These are phyloP conservation scores for Caenorhabditis remanei DNA, from an alignment of 1,140 invertebrate species.

Conservation along the genomic window DNA sequence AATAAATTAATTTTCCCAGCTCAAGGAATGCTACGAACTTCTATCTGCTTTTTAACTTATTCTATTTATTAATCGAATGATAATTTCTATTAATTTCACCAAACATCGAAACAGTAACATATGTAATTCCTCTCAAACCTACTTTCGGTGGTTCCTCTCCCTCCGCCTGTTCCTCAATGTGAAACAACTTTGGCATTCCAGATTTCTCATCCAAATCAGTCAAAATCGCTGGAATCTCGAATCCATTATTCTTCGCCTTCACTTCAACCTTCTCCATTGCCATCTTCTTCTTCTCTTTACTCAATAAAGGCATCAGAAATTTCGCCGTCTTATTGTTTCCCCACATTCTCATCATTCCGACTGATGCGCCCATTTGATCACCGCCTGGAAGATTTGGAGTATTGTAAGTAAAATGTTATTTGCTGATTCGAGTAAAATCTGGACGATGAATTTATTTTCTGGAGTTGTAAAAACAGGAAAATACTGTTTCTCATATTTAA, in stretches of 20 bases:
- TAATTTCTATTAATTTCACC: too few relatives aligned
- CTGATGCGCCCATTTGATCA: conserved; percentile 74
- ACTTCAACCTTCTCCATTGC: conserved; percentile 77
- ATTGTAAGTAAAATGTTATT: background rate
- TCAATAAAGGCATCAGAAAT: conserved; percentile 74
- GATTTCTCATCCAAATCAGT: conserved; percentile 75
- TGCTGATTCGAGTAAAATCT: background rate
- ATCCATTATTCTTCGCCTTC: conserved; percentile 75
- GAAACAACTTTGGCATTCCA: conserved; percentile 73
- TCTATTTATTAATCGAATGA: too few relatives aligned
- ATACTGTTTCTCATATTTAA: too few relatives aligned
- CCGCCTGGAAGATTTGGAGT: conserved; percentile 68
- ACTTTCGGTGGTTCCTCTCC: conserved; percentile 64
- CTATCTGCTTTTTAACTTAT: too few relatives aligned
- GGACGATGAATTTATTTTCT: background rate
- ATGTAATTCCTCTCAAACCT: background rate
- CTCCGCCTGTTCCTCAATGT: conserved; percentile 63
- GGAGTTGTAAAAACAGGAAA: background rate
- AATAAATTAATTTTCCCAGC: too few relatives aligned
- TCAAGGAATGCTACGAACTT: too few relatives aligned
- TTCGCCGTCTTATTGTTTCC: conserved; percentile 75
- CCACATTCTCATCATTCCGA: conserved; percentile 77
- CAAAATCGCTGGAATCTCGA: conserved; percentile 77
- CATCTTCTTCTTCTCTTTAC: conserved; percentile 70
- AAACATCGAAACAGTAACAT: too few relatives aligned